Conservation (phyloP, 1,140 invertebrate genomes). For the Drosophila nannoptera region DNA sequence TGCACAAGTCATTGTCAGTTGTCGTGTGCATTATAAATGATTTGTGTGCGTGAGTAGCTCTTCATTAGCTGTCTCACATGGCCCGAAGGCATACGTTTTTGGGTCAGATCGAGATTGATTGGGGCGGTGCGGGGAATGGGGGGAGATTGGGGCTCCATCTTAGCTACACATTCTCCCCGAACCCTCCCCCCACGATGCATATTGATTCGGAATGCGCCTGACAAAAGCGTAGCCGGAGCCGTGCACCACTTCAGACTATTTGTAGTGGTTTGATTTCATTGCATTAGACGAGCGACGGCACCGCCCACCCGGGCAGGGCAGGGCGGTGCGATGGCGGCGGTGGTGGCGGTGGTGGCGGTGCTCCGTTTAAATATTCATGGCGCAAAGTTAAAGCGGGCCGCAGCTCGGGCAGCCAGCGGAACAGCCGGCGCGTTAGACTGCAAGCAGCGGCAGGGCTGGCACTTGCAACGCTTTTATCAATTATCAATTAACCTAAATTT, state of each 20-base stretch:
- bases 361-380: constrained; percentile 58
- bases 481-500: constrained; percentile 77
- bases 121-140: too few species aligned
- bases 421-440: background rate
- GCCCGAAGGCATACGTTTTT: constrained; percentile 43
- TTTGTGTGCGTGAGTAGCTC: constrained; percentile 54
- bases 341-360: background rate
- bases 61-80: constrained; percentile 37
- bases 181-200: constrained; percentile 17
- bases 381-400: constrained; percentile 48
- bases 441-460: constrained; percentile 3
- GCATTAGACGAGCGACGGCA: constrained; percentile 52
- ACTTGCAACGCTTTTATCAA: constrained; percentile 65
- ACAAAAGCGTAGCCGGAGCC: constrained; percentile 15
- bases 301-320: constrained; percentile 9
- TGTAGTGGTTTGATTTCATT: constrained; percentile 69
- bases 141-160: too few species aligned
- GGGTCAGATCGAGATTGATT: constrained; percentile 50
- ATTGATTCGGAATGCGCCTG: constrained; percentile 44
- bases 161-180: too few species aligned
- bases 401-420: constrained; percentile 12
- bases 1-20: constrained; percentile 74
- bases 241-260: constrained; percentile 51
- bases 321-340: too few species aligned
- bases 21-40: constrained; percentile 74